These are phyloP conservation scores for Hoplostethus atlanticus DNA, from an alignment of 2,797 vertebrate genomes.

Conservation along the genomic window DNA sequence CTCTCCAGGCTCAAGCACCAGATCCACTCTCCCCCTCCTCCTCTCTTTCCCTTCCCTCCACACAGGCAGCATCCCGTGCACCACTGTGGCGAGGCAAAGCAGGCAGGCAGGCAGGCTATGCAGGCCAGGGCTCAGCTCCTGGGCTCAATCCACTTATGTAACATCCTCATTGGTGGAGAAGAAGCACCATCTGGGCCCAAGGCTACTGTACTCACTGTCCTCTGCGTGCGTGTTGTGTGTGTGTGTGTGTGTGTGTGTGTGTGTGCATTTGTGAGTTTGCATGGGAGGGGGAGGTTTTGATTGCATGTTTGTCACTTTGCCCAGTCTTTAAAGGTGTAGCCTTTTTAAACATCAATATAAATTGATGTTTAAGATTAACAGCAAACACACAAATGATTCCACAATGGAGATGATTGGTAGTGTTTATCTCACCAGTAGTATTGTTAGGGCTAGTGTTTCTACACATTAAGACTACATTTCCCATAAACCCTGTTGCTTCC, in stretches of 20 bases:
- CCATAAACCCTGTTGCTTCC: no score
- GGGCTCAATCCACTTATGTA: constrained; percentile 76
- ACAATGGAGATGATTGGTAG: no score
- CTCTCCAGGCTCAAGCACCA: constrained; percentile 65
- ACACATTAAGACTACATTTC: no score
- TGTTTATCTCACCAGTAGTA: no score
- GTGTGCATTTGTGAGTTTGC: constrained; percentile 38
- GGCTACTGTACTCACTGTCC: constrained; percentile 73
- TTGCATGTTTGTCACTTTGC: constrained; percentile 15
- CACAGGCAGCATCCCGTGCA: constrained; percentile 51
- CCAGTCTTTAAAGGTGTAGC: not conserved
- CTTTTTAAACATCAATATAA: not conserved
- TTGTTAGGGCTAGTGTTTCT: no score
- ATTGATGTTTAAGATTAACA: no score
- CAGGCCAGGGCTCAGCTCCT: constrained; percentile 57
- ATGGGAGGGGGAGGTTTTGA: constrained; percentile 18
- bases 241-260: constrained; percentile 18
- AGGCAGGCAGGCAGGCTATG: constrained; percentile 57
- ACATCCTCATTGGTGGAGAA: constrained; percentile 73
- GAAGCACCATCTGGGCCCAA: constrained; percentile 75
- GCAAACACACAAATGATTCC: no score
- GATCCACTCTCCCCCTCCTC: constrained; percentile 42
- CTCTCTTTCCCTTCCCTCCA: constrained; percentile 32
- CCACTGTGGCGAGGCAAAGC: constrained; percentile 44
- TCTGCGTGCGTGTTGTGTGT: constrained; percentile 32